Evolutionary conservation across 2,113 vertebrate species (phyloP), one percentile per base, ranked within the genome.

Genomic region (Mionectes macconnelli): DNA sequence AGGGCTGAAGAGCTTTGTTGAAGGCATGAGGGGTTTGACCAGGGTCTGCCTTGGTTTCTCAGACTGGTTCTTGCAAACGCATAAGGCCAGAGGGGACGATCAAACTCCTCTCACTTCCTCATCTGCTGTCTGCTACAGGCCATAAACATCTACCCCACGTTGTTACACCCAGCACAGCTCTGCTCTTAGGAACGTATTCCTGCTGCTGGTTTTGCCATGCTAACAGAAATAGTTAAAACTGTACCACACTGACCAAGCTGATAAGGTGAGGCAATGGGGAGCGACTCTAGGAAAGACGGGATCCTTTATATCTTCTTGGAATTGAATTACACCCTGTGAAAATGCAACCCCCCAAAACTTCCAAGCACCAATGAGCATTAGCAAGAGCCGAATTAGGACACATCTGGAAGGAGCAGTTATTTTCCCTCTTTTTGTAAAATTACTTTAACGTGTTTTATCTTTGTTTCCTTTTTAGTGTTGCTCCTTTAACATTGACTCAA

Each of bases 11-110:
- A 11, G 52, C 44, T 89, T 68, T 84, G 73, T 18, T 52, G 90
- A 53, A 64, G 67, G 47, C 40, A n/a, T 87, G 92, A 94, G 94
- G 93, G 94, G 85, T 88, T 33, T 77, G 47, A 42, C 25, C 68
- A 47, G 70, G 50, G 33, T 64, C 86, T 87, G 73, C 69, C 49
- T 84, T 64, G 4, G 52, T 82, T 84, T 92, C 55, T 87, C 45
- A 57, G 56, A 1, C 30, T 47, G 42, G 18, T 60, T 74, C 42
- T 78, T 59, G 37, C 0, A 2, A 70, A 47, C 0, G 1, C 6
- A 23, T 8, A 44, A 63, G 84, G 39, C 60, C 30, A 45, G 60
- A 59, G 52, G 42, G 28, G 40, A 27, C 2, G 4, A 33, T 31
- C 1, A 3, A 50, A 53, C 20, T 37, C 63, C 24, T 18, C 42